These are phyloP conservation scores for Pollachius pollachius DNA, from an alignment of 2,113 vertebrate genomes.

Conservation along the genomic window DNA sequence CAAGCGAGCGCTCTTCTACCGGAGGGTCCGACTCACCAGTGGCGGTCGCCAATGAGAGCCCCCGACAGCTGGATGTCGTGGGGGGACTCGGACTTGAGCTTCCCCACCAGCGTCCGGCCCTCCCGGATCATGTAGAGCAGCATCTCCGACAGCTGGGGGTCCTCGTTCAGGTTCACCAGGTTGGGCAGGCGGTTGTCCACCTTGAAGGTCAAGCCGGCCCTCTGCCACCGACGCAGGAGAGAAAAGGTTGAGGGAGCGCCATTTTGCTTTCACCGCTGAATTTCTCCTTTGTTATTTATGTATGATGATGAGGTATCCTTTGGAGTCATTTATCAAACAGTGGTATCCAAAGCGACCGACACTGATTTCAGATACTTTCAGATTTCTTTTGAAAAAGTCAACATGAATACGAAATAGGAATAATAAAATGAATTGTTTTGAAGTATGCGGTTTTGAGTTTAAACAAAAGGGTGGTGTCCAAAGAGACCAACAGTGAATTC, in stretches of 20 bases:
- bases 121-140: conserved; percentile 95
- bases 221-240: conserved; percentile 63
- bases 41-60: conserved; percentile 87
- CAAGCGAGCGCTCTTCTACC: background rate
- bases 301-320: too few relatives aligned
- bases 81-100: conserved; percentile 69
- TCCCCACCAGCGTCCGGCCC: conserved; percentile 89
- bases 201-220: conserved; percentile 89
- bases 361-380: too few relatives aligned
- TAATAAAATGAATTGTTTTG: too few relatives aligned
- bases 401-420: too few relatives aligned
- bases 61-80: conserved; percentile 92
- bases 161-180: conserved; percentile 94
- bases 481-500: too few relatives aligned
- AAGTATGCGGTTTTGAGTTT: too few relatives aligned
- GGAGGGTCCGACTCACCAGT: conserved; percentile 78
- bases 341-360: too few relatives aligned
- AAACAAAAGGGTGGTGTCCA: too few relatives aligned
- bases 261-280: background rate
- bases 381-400: too few relatives aligned
- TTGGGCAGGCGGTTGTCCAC: conserved; percentile 91
- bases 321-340: too few relatives aligned
- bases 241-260: background rate
- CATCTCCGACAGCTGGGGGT: conserved; percentile 95
- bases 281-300: too few relatives aligned